phyloP scores from a whole-genome alignment of 2,113 vertebrate genomes.

The Apus apus region DNA sequence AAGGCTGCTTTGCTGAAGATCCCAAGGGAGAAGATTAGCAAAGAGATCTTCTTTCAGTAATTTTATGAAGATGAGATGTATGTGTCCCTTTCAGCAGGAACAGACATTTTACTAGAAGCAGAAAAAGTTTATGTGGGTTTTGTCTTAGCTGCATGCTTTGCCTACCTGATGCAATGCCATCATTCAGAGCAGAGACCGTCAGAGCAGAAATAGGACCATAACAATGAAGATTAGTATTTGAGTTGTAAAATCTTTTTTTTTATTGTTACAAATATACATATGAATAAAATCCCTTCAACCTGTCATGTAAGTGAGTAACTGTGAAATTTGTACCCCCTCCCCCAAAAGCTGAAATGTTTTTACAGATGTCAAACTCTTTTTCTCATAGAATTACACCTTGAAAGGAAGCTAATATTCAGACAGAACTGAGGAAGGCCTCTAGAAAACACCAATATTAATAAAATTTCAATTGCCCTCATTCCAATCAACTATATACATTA shows the following conservation, averaged over 20 bases:
- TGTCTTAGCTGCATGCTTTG: neutral
- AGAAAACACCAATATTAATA: slow-evolving; percentile 76
- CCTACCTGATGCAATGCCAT: neutral
- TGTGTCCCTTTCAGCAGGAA: neutral
- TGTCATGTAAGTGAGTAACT: slow-evolving; percentile 75
- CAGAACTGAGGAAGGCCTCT: slow-evolving; percentile 70
- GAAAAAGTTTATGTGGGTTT: neutral
- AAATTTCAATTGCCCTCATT: slow-evolving; percentile 69
- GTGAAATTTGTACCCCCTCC: slow-evolving; percentile 69
- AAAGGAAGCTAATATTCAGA: slow-evolving; percentile 77
- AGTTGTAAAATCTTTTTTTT: slow-evolving; percentile 88
- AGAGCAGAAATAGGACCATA: neutral
- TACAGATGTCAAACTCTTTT: slow-evolving; percentile 72
- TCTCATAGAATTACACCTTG: slow-evolving; percentile 70
- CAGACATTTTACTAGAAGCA: neutral
- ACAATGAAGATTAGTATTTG: slow-evolving; percentile 24
- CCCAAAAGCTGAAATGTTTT: slow-evolving; percentile 64
- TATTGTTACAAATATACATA: slow-evolving; percentile 93
- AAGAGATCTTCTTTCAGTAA: neutral
- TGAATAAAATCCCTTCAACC: slow-evolving; percentile 84
- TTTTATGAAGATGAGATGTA: neutral
- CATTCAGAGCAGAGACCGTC: neutral
- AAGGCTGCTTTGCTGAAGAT: neutral
- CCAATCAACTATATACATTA: slow-evolving; percentile 72
- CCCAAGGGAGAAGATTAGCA: neutral